phyloP scores from a whole-genome alignment of 1,140 invertebrate genomes.

The Pogonomyrmex californicus region DNA sequence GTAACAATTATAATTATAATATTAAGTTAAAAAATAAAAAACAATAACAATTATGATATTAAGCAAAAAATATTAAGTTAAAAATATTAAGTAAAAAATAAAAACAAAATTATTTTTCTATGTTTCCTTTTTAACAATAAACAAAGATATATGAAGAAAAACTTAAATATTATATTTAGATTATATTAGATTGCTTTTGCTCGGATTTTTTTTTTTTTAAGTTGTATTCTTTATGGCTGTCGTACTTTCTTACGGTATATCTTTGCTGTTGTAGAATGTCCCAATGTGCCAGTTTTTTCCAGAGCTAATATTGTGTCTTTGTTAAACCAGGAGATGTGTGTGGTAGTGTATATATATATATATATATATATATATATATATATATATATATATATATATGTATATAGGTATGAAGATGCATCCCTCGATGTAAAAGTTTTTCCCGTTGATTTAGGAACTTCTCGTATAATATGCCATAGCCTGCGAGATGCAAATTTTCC shows the following conservation, averaged over 20 bases:
- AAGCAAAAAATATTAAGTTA: too few species aligned
- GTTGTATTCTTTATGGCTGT: background rate
- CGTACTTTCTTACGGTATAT: background rate
- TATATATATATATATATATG: too few species aligned
- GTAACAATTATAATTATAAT: too few species aligned
- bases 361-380: too few species aligned
- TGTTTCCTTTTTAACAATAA: background rate
- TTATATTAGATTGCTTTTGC: background rate
- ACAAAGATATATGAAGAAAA: background rate
- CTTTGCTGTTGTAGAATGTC: too few species aligned
- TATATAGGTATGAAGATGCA: background rate
- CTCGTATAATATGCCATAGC: background rate
- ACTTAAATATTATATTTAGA: background rate
- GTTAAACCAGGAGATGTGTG: background rate
- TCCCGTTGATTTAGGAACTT: background rate
- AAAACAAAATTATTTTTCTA: background rate
- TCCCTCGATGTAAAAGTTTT: constrained; percentile 24
- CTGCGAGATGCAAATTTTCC: constrained; percentile 26
- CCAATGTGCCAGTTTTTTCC: too few species aligned
- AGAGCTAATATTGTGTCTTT: constrained; percentile 27
- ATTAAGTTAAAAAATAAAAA: too few species aligned
- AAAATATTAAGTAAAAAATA: background rate
- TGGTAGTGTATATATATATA: background rate
- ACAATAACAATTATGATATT: too few species aligned
- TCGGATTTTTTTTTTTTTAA: too few species aligned